Evolutionary conservation across 1,140 invertebrate genomes (phyloP), one percentile per base, ranked within the genome.

Genomic region (Drosophila dunni): DNA sequence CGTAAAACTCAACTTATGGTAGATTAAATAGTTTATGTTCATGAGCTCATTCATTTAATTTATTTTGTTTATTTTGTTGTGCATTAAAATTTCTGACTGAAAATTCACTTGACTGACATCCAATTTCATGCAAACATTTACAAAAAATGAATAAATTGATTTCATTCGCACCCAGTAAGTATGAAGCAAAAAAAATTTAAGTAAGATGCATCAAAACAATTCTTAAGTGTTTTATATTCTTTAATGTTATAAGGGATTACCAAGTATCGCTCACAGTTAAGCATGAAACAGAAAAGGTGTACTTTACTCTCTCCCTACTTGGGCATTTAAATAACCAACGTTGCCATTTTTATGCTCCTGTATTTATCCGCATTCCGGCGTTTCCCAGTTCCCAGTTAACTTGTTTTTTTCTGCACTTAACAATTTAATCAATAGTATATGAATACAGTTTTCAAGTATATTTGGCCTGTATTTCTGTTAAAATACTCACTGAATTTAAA

Each of bases 61-160:
- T n/a, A n/a, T n/a, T n/a, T n/a, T n/a, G n/a, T n/a, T n/a, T n/a
- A n/a, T 45, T 64, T 48, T 45, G 33, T 15, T 61, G 33, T 61
- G n/a, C 56, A 15, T 46, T 44, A 44, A 42, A 44, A 15, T 62
- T 68, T 46, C 9, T 40, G 9, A 36, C 20, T 33, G 8, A 46
- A 15, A 56, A 44, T 58, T 36, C 36, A 62, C 7, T 56, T 48
- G 44, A 29, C 53, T 58, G 34, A 57, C 69, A 62, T 57, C 66
- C 88, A 86, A 82, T 85, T 82, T 76, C 76, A 83, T 86, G 78
- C 77, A 83, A 88, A 83, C 88, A 79, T 62, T 48, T 68, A 70
- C 84, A 79, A 29, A 79, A 79, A 82, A 83, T 79, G 73, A 82
- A 73, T 80, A 88, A 79, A 82, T 79, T 73, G 65, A 63, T 68